Conservation (phyloP, 2,113 vertebrate species). For the Empidonax traillii region DNA sequence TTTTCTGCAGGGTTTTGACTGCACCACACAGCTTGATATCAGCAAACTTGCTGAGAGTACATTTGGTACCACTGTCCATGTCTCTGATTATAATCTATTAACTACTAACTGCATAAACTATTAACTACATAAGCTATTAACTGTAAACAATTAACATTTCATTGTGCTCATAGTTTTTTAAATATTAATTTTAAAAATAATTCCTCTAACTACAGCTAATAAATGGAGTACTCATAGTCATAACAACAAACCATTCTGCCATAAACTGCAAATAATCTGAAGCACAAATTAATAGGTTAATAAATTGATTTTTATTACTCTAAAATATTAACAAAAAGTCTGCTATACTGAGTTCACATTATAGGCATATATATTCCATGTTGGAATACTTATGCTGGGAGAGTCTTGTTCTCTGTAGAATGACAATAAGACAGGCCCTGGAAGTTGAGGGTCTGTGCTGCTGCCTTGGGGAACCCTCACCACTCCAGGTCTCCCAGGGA, state of each 20-base stretch:
- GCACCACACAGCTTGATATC: no score
- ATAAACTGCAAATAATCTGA: background rate
- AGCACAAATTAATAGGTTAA: background rate
- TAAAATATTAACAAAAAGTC: background rate
- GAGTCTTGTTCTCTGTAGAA: background rate
- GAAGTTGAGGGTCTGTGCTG: background rate
- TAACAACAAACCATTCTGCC: background rate
- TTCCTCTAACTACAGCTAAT: background rate
- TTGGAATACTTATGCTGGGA: background rate
- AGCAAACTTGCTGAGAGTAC: background rate
- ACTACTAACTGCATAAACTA: background rate
- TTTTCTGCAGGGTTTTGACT: rapidly evolving
- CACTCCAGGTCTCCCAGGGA: rapidly evolving
- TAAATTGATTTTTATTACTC: background rate
- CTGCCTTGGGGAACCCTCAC: background rate
- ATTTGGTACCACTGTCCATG: background rate
- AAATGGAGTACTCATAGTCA: background rate
- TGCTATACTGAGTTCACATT: background rate
- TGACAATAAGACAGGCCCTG: background rate
- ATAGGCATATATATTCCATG: background rate
- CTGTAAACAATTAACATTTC: background rate
- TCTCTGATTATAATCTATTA: background rate
- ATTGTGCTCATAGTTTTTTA: background rate
- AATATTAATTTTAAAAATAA: background rate
- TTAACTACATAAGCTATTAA: background rate